Conservation (phyloP, 2,888 invertebrate species). For the Netelia fuscicornis region DNA sequence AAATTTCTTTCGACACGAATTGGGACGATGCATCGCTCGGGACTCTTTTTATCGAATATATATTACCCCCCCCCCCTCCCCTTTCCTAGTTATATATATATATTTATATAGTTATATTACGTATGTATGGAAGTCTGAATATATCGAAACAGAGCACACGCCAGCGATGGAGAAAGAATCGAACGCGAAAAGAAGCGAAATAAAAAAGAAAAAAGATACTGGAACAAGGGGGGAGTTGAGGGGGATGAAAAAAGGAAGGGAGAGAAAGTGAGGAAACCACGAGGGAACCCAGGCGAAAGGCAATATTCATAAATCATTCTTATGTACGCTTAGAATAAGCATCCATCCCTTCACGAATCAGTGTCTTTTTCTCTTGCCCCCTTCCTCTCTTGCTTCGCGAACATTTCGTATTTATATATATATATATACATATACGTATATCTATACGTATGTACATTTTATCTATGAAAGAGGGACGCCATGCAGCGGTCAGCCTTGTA, state of each 20-base stretch:
- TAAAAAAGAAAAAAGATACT: background rate
- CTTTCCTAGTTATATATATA: background rate
- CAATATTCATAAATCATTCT: constrained; percentile 84
- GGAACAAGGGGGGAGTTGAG: background rate
- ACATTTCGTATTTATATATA: constrained; percentile 43
- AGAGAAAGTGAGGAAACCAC: constrained; percentile 42
- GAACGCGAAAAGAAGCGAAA: constrained; percentile 26
- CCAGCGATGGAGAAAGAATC: constrained; percentile 48
- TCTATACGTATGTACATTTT: constrained; percentile 28
- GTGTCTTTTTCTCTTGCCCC: constrained; percentile 64
- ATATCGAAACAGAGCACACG: constrained; percentile 38
- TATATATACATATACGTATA: constrained; percentile 15
- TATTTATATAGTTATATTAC: constrained; percentile 6
- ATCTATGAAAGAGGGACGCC: constrained; percentile 19
- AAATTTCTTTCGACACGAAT: constrained; percentile 64
- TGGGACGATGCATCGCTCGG: constrained; percentile 54
- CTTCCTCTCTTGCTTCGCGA: constrained; percentile 13
- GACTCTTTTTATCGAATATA: constrained; percentile 54
- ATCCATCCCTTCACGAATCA: constrained; percentile 68
- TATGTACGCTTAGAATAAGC: constrained; percentile 84
- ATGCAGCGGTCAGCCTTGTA: constrained; percentile 66
- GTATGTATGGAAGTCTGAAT: constrained; percentile 53
- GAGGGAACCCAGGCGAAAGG: constrained; percentile 76
- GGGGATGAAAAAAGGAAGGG: background rate
- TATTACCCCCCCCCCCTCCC: background rate